These are phyloP conservation scores for Trichomycterus rosablanca DNA, from an alignment of 2,113 vertebrate genomes.

Conservation along the genomic window DNA sequence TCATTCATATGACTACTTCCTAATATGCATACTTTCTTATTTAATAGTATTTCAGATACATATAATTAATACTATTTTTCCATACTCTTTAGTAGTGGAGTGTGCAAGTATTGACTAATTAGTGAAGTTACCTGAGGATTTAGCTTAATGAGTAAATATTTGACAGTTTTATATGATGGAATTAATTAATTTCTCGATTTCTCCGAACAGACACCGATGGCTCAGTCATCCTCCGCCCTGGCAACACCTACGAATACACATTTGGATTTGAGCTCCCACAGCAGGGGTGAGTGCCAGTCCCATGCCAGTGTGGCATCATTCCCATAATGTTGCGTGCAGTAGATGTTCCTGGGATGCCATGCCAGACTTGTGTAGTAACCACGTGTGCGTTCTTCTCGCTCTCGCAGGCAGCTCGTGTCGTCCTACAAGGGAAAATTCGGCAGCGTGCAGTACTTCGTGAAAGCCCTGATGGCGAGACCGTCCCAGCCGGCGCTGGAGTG, in stretches of 20 bases:
- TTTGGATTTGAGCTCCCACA: slow-evolving; percentile 80
- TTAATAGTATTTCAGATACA: too few species aligned
- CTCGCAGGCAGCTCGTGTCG: slow-evolving; percentile 73
- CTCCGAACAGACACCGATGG: slow-evolving; percentile 66
- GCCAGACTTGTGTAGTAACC: not conserved
- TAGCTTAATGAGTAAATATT: too few species aligned
- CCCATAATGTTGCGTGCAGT: too few species aligned
- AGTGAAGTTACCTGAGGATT: too few species aligned
- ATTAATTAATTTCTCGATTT: not conserved
- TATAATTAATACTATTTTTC: too few species aligned
- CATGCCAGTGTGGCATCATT: not conserved
- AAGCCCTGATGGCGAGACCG: slow-evolving; percentile 69
- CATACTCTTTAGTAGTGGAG: too few species aligned
- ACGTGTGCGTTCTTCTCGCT: not conserved
- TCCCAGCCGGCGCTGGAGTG: slow-evolving; percentile 61
- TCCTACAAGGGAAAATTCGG: slow-evolving; percentile 82
- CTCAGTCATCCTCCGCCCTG: slow-evolving; percentile 72
- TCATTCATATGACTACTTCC: too few species aligned
- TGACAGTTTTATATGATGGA: too few species aligned
- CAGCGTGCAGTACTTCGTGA: slow-evolving; percentile 77
- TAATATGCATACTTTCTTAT: too few species aligned
- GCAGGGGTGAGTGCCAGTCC: slow-evolving; percentile 64
- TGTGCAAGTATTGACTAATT: too few species aligned
- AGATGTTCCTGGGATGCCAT: too few species aligned
- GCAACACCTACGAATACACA: slow-evolving; percentile 75